These are phyloP conservation scores for Pteria penguin DNA, from an alignment of 2,888 invertebrate species.

Conservation along the genomic window DNA sequence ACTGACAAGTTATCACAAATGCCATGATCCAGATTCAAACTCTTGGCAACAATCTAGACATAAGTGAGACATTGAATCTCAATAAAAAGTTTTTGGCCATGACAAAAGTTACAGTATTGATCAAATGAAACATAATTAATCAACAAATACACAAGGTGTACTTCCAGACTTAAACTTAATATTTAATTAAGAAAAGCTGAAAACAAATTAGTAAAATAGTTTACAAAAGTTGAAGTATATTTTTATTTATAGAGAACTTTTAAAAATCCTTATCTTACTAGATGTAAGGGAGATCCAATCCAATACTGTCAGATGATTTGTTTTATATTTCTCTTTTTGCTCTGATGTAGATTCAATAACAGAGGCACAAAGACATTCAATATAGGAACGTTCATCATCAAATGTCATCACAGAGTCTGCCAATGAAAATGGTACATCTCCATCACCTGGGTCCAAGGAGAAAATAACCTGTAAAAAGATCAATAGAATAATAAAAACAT, in stretches of 20 bases:
- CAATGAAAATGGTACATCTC: constrained; percentile 56
- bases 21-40: too few species aligned
- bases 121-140: too few species aligned
- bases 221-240: background rate
- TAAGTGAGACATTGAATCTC: too few species aligned
- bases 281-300: constrained; percentile 83
- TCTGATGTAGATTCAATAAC: constrained; percentile 82
- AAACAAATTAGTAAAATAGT: background rate
- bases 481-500: too few species aligned
- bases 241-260: background rate
- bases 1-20: too few species aligned
- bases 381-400: constrained; percentile 56
- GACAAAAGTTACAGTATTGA: too few species aligned
- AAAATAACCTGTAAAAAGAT: constrained; percentile 55
- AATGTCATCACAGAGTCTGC: constrained; percentile 57
- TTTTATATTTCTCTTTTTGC: constrained; percentile 64
- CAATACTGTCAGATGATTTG: constrained; percentile 82
- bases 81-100: too few species aligned
- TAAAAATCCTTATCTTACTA: constrained; percentile 61
- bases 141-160: too few species aligned
- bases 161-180: too few species aligned
- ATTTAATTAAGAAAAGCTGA: too few species aligned
- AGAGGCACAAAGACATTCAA: constrained; percentile 85
- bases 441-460: constrained; percentile 56
- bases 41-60: too few species aligned